phyloP scores from a whole-genome alignment of 92 coral and sea anemone genomes.

The Parazoanthus atlanticus region DNA sequence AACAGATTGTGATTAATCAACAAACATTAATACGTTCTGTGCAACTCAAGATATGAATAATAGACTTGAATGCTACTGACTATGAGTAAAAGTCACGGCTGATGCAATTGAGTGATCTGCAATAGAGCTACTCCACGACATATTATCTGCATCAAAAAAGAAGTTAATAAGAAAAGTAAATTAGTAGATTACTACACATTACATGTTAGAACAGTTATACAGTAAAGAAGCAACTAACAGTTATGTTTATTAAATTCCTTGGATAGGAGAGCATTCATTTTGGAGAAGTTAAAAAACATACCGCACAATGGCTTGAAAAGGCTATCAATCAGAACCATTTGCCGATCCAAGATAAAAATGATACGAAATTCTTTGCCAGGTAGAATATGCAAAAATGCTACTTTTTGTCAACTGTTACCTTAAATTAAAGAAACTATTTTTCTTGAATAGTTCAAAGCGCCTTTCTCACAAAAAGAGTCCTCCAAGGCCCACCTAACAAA shows the following conservation, averaged over 20 bases:
- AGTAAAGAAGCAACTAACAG: background rate
- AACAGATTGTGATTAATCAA: background rate
- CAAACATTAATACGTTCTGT: background rate
- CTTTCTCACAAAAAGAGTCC: too few relatives aligned
- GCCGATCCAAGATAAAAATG: too few relatives aligned
- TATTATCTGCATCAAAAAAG: constrained; percentile 33
- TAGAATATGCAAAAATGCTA: too few relatives aligned
- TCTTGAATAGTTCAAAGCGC: too few relatives aligned
- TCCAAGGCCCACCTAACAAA: too few relatives aligned
- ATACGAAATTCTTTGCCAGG: too few relatives aligned
- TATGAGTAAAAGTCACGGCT: constrained; percentile 10
- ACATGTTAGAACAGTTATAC: background rate
- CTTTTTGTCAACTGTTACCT: too few relatives aligned
- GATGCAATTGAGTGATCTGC: constrained; percentile 32
- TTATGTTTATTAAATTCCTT: too few relatives aligned
- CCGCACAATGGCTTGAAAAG: too few relatives aligned
- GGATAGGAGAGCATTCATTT: background rate
- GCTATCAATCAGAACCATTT: too few relatives aligned
- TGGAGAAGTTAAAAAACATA: too few relatives aligned
- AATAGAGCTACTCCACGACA: constrained; percentile 24
- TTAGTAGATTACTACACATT: constrained; percentile 15
- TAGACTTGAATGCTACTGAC: constrained; percentile 31
- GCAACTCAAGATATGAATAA: background rate
- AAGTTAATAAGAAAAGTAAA: constrained; percentile 14
- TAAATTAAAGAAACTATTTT: too few relatives aligned